A percentile compares a stretch with the other conserved stretches of the same genome.
phyloP scores from a whole-genome alignment of 2,888 invertebrate species.

The Limnephilus marmoratus region DNA sequence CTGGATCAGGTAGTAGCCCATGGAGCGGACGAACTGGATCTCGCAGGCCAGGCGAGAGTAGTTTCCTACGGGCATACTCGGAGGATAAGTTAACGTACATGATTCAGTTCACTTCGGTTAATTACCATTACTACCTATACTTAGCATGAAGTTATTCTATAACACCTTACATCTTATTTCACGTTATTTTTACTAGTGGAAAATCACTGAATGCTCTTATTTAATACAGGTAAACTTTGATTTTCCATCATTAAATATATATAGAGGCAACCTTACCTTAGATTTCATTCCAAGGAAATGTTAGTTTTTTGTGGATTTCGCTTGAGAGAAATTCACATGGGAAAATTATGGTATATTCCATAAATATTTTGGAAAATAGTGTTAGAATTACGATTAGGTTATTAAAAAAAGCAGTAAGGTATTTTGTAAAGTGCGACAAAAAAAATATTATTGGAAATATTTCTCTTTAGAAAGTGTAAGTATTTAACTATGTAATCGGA shows the following conservation, averaged over 20 bases:
- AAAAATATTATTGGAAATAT: neutral
- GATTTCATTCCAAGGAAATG: neutral
- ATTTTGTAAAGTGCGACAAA: too few species aligned
- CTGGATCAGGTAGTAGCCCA: constrained; percentile 99
- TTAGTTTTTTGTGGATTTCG: neutral
- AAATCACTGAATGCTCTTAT: neutral
- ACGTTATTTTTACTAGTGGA: neutral
- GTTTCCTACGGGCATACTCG: constrained; percentile 83
- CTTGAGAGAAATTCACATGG: too few species aligned
- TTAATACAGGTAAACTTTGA: neutral
- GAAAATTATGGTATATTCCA: too few species aligned
- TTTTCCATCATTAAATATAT: neutral
- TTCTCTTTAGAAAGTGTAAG: neutral
- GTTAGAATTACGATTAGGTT: neutral
- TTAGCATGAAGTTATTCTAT: neutral
- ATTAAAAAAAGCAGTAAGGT: neutral
- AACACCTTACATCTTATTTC: neutral
- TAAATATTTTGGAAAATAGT: neutral
- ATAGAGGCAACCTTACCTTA: neutral
- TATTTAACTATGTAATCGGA: neutral
- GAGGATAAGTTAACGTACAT: neutral
- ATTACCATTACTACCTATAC: neutral
- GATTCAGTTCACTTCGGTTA: neutral
- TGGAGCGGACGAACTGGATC: constrained; percentile 97
- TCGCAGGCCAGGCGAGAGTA: constrained; percentile 97